Percentiles rank a stretch among this genome's conserved stretches.
Evolutionary conservation across 2,797 vertebrate genomes (phyloP).

Genomic region (Artibeus lituratus): DNA sequence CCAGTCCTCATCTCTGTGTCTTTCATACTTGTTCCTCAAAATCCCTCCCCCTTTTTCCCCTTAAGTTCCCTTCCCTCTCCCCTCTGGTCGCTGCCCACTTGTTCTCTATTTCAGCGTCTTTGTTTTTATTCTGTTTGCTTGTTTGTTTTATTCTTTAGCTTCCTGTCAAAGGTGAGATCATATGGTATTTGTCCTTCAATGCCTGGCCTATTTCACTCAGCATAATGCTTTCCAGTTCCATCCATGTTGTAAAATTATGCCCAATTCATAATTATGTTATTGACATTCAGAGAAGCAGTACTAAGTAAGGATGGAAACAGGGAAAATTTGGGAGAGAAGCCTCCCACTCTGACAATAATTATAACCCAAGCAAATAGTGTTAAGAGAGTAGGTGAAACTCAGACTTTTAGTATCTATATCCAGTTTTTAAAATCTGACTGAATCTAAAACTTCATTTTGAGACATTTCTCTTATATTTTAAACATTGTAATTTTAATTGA

Average conservation of each 20-base stretch:
- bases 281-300: background rate
- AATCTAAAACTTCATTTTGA: background rate
- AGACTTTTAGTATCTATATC: background rate
- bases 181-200: too few species aligned
- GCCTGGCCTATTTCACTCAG: too few species aligned
- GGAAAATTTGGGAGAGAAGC: background rate
- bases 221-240: too few species aligned
- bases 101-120: too few species aligned
- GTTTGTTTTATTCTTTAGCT: too few species aligned
- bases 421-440: background rate
- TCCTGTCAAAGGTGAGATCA: too few species aligned
- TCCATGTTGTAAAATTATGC: background rate
- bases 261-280: background rate
- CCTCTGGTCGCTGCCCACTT: too few species aligned
- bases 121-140: too few species aligned
- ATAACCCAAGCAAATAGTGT: background rate
- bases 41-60: too few species aligned
- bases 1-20: too few species aligned
- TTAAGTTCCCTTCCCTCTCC: too few species aligned
- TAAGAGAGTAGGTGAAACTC: background rate
- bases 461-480: background rate
- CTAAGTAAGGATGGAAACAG: background rate
- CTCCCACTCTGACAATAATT: background rate
- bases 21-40: too few species aligned
- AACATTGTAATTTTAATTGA: background rate